Evolutionary conservation across 2,797 vertebrate genomes (phyloP), one percentile per base, ranked within the genome.

Genomic region (Esox lucius): DNA sequence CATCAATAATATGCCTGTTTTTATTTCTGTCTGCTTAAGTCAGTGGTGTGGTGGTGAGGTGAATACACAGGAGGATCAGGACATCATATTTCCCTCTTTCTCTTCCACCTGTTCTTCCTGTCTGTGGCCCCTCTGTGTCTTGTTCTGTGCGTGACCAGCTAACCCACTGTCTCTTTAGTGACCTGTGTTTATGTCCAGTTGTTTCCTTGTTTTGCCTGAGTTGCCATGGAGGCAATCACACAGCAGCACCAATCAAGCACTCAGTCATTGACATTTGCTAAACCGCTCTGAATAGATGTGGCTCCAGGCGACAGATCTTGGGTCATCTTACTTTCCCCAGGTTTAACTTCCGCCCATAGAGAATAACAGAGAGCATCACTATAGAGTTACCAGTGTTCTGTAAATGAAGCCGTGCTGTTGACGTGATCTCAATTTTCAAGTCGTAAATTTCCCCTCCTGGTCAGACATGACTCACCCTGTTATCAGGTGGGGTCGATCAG

Each of bases 61-160:
- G 70, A 39, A 51, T 73, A 24, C n/a, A 42, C 51, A 64, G n/a
- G n/a, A 59, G 17, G 19, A 24, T 12, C 19, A 59, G 12, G 56
- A 59, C 1, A 17, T 12, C 5, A 61, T 61, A 24, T 73, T 15
- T 39, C 2, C 49, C 3, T 48, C 56, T 67, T 1, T 84, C 71
- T 79, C 26, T 12, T 74, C 79, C 83, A 76, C 35, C 31, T 26
- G 19, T 78, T 72, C 48, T 68, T 70, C 66, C 51, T 65, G 26
- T 33, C 5, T 16, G 17, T 17, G 28, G 16, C 28, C 26, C 64
- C 28, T 83, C 51, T 78, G 68, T 66, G 62, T 56, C 73, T 69
- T 39, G 31, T 0, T 79, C 71, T 82, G 35, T 77, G 83, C 89
- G 84, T 77, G 79, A 86, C 86, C 88, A 86, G 85, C 80, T 53